Conservation (phyloP, 1,140 invertebrate genomes). For the Macrobrachium nipponense region DNA sequence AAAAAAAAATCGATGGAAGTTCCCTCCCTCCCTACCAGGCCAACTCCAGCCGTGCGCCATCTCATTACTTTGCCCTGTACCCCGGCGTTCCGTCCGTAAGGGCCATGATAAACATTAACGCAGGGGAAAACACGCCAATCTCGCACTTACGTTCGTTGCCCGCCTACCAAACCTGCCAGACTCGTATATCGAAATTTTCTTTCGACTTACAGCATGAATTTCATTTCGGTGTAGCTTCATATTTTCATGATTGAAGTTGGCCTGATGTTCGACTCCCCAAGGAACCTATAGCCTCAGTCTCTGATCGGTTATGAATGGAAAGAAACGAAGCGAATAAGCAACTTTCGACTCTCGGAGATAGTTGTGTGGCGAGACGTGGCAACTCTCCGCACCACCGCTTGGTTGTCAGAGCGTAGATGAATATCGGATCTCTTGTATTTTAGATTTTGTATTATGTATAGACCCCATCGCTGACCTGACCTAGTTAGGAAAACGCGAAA, state of each 20-base stretch:
- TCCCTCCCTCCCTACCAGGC: conserved; percentile 15
- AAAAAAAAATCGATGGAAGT: conserved; percentile 35
- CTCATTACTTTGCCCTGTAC: conserved; percentile 38
- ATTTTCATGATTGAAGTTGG: conserved; percentile 37
- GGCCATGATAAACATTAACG: conserved; percentile 51
- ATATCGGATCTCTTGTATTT: conserved; percentile 12
- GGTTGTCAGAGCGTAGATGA: conserved; percentile 15
- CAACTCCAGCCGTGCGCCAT: conserved; percentile 27
- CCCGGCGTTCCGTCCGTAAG: conserved; percentile 31
- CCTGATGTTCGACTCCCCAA: conserved; percentile 6
- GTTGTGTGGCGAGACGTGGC: conserved; percentile 1
- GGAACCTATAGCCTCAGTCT: background rate
- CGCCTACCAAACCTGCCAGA: conserved; percentile 24
- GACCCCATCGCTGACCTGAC: conserved; percentile 3
- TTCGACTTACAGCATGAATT: conserved; percentile 36
- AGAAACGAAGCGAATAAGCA: background rate
- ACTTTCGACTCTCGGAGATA: no score
- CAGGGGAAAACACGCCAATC: conserved; percentile 43
- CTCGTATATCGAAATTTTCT: conserved; percentile 43
- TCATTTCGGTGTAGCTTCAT: conserved; percentile 29
- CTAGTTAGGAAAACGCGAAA: conserved; percentile 1
- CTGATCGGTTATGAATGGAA: background rate
- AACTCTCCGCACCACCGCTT: background rate
- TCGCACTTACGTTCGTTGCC: conserved; percentile 32
- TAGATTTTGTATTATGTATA: conserved; percentile 35